A percentile compares a stretch with the other conserved stretches of the same genome.
Evolutionary conservation across 2,113 vertebrate species (phyloP).

Genomic region (Alces alces): DNA sequence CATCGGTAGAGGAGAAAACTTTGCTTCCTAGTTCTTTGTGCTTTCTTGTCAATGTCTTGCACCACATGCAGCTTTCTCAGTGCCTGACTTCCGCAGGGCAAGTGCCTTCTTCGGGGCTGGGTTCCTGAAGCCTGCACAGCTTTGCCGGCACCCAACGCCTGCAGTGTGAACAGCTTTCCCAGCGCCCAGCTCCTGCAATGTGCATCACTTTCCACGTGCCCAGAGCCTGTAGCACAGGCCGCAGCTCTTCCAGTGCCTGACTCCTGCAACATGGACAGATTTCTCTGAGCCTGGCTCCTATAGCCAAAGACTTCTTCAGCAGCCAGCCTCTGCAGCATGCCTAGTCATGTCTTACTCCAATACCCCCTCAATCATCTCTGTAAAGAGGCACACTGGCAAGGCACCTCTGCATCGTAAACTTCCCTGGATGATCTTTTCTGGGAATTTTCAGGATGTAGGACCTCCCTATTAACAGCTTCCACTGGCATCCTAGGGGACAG

Average conservation of each 20-base stretch:
- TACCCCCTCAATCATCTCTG: not conserved
- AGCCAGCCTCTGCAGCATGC: not conserved
- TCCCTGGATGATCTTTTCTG: not conserved
- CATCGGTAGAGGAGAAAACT: not conserved
- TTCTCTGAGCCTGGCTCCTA: not conserved
- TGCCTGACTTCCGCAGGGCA: not conserved
- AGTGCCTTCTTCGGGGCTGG: not conserved
- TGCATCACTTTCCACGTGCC: no score
- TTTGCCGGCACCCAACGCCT: not conserved
- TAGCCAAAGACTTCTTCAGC: not conserved
- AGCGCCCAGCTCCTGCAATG: not conserved
- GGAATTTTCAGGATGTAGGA: not conserved
- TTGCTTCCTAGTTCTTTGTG: not conserved
- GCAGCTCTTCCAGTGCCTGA: not conserved
- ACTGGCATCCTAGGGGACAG: not conserved
- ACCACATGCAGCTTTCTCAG: not conserved
- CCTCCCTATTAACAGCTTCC: not conserved
- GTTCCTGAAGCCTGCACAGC: not conserved
- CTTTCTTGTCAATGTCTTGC: not conserved
- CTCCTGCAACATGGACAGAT: not conserved
- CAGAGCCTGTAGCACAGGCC: not conserved
- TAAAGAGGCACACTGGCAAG: not conserved
- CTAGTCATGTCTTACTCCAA: not conserved
- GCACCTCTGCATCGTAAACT: accelerated
- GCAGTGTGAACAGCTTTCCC: not conserved